Conservation (phyloP, 2,888 invertebrate species). For the Heliconius ethilla region DNA sequence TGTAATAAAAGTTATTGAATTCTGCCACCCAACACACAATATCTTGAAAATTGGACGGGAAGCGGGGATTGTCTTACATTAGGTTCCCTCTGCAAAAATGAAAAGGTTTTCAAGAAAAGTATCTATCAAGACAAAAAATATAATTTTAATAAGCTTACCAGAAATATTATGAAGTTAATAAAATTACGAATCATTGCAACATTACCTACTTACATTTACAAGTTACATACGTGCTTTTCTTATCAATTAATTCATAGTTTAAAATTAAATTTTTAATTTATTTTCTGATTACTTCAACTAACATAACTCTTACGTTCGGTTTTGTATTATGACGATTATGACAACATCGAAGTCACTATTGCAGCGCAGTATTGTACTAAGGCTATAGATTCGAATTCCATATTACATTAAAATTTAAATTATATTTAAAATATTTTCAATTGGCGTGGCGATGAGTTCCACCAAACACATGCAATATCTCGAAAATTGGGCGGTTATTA, state of each 20-base stretch:
- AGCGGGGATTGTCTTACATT: too few relatives aligned
- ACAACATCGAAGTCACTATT: not conserved
- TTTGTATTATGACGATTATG: not conserved
- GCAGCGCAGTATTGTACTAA: not conserved
- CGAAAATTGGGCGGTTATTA: too few relatives aligned
- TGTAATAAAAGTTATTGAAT: too few relatives aligned
- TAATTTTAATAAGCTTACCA: not conserved
- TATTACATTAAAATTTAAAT: not conserved
- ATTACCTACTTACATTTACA: not conserved
- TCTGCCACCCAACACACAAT: too few relatives aligned
- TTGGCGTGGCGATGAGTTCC: too few relatives aligned
- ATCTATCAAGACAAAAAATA: not conserved
- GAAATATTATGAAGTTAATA: not conserved
- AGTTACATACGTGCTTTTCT: not conserved
- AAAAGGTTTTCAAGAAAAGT: too few relatives aligned
- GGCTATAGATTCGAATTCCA: not conserved
- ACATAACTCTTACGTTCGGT: not conserved
- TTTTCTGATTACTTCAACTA: not conserved
- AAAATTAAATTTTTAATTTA: slow-evolving; percentile 15
- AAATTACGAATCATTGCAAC: slow-evolving; percentile 9
- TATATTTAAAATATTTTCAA: too few relatives aligned
- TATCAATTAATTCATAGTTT: slow-evolving; percentile 15
- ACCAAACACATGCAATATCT: too few relatives aligned
- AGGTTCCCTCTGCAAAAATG: too few relatives aligned
- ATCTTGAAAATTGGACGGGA: too few relatives aligned